Percentiles rank a stretch among this genome's conserved stretches.
Conservation (phyloP, 2,888 invertebrate species). For the Cephus rjabovi region DNA sequence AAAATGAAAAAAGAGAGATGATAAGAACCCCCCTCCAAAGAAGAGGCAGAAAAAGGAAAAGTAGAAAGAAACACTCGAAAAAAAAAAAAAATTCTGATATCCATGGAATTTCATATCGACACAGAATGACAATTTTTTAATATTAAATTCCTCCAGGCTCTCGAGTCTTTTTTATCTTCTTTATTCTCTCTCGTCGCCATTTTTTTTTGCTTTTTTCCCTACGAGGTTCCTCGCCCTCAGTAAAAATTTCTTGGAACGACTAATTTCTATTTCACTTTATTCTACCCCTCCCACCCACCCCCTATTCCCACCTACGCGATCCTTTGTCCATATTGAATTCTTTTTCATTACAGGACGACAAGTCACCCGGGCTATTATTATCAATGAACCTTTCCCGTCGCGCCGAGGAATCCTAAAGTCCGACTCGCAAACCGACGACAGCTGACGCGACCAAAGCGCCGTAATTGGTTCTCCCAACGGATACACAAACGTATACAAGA, state of each 20-base stretch:
- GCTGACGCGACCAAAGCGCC: not conserved
- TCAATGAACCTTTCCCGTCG: not conserved
- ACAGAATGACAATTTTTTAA: constrained; percentile 64
- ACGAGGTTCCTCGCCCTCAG: not conserved
- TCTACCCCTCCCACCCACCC: constrained; percentile 8
- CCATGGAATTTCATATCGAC: constrained; percentile 66
- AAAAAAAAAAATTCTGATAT: constrained; percentile 52
- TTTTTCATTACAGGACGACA: not conserved
- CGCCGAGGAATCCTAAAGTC: not conserved
- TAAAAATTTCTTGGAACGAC: not conserved
- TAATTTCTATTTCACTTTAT: constrained; percentile 26
- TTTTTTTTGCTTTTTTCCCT: not conserved
- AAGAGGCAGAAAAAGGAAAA: constrained; percentile 26
- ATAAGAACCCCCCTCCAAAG: constrained; percentile 18
- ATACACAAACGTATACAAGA: constrained; percentile 32
- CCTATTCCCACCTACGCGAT: not conserved
- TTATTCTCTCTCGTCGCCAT: not conserved
- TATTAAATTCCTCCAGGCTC: constrained; percentile 60
- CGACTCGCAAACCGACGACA: not conserved
- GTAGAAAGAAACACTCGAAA: constrained; percentile 28
- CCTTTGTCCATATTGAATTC: not conserved
- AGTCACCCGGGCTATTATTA: not conserved
- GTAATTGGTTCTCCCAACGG: constrained; percentile 35
- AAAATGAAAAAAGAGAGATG: constrained; percentile 13
- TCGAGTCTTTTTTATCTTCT: not conserved